Conservation (phyloP, 2,113 vertebrate genomes). For the Butorides virescens region DNA sequence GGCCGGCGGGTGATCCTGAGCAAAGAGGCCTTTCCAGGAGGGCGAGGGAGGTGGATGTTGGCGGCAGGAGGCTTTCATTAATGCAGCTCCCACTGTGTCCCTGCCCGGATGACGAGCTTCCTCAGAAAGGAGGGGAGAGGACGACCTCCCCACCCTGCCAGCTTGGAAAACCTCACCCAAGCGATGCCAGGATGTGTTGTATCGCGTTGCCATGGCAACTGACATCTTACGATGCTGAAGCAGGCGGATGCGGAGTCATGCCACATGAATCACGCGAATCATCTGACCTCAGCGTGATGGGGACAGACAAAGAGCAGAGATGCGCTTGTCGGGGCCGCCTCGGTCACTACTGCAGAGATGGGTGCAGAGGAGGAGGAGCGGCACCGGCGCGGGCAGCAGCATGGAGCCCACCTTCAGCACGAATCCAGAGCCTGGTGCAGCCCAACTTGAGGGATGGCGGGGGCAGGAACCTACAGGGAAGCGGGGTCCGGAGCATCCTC, state of each 20-base stretch:
- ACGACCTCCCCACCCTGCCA: neutral
- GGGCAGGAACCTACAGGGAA: neutral
- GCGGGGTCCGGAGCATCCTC: neutral
- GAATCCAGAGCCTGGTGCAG: neutral
- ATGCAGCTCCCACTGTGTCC: neutral
- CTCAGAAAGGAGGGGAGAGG: neutral
- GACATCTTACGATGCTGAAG: constrained; percentile 56
- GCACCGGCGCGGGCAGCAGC: rapidly evolving
- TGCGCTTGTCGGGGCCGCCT: neutral
- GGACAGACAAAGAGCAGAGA: constrained; percentile 22
- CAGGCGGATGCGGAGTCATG: constrained; percentile 57
- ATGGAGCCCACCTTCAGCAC: neutral
- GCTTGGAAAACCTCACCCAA: constrained; percentile 58
- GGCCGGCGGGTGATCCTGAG: neutral
- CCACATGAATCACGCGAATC: constrained; percentile 57
- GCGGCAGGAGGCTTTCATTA: rapidly evolving
- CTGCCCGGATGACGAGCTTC: neutral
- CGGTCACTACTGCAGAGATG: neutral
- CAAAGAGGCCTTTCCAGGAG: constrained; percentile 41
- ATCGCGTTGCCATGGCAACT: constrained; percentile 66
- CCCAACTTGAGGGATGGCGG: rapidly evolving
- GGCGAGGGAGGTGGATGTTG: neutral
- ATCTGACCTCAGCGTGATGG: constrained; percentile 57
- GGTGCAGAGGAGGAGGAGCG: neutral
- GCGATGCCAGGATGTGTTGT: constrained; percentile 71